phyloP scores from a whole-genome alignment of 1,140 invertebrate species.

The Harlomillsia oculata region DNA sequence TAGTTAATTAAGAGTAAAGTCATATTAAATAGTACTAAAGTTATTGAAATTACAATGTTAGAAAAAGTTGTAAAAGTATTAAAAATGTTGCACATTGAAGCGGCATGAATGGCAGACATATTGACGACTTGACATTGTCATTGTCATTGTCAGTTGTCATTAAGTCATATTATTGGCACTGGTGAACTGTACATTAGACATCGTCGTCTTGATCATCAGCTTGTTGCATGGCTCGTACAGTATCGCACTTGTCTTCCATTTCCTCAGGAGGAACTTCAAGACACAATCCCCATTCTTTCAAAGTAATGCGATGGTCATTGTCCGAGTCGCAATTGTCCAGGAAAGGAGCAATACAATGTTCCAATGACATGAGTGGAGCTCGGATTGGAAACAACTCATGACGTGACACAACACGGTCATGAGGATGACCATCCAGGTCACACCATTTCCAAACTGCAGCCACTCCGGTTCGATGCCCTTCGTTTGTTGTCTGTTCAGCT shows the following conservation, averaged over 20 bases:
- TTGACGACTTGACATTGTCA: no score
- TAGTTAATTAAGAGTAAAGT: no score
- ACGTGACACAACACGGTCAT: conserved; percentile 56
- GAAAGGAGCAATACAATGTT: conserved; percentile 93
- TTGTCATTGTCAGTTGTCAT: no score
- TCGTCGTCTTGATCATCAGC: conserved; percentile 19
- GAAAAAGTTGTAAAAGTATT: no score
- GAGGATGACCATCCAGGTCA: conserved; percentile 62
- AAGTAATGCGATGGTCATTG: conserved; percentile 75
- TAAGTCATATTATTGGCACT: no score
- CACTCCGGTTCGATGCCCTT: conserved; percentile 72
- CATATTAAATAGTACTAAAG: no score
- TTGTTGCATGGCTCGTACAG: conserved; percentile 39
- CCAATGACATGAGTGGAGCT: conserved; percentile 79
- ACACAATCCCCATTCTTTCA: conserved; percentile 85
- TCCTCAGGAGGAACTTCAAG: conserved; percentile 68
- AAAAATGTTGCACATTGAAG: no score
- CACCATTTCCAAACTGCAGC: conserved; percentile 96
- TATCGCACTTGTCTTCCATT: conserved; percentile 51
- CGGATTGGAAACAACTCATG: conserved; percentile 91
- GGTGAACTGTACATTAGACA: no score
- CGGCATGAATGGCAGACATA: no score
- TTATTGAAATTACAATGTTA: no score
- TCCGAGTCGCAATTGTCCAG: conserved; percentile 76
- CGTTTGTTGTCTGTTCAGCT: conserved; percentile 62